Base-by-base conservation (phyloP, 2,797 vertebrate species). In the Phataginus tricuspis region DNA sequence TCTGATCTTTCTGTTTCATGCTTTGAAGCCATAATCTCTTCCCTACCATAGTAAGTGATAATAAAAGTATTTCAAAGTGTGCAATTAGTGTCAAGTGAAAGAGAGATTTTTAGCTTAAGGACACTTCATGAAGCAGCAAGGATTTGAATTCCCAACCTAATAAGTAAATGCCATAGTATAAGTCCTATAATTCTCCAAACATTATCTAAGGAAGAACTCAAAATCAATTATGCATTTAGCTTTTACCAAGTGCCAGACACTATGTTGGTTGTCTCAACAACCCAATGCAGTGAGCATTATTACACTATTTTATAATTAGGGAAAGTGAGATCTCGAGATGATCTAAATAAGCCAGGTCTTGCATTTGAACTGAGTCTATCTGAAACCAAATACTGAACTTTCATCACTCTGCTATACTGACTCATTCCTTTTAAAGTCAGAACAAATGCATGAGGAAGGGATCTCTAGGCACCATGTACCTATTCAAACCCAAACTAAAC, bases 151-250 rank as follows among this genome's bases (percentile, higher is more conserved):
- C 63, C 71, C 75, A 68, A 89, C 49, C 53, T 91, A 57, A 71
- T 83, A 86, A 91, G 61, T 87, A 93, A 96, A 85, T 90, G 34
- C 11, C n/a, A 68, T 77, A n/a, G 25, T 8, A 1, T 49, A 72
- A 72, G 42, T 86, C 49, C 77, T 77, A 7, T 61, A 59, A 78
- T 91, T 86, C 68, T 83, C 77, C 27, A 74, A 93, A 49, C 3
- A 34, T 82, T 96, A 63, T 77, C 78, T 92, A 93, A 53, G 78
- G 55, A 92, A 92, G 39, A 85, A 29, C 72, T 96, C 53, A 94
- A 59, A 86, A 92, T 53, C 57, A 95, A 82, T 90, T 53, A 53
- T 64, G 13, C 10, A 19, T 78, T 94, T 83, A 63, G 66, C 13
- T 90, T 89, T 94, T 68, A 49, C 55, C 18, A 27, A 23, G 63